Evolutionary conservation across 64 coral and sea anemone genomes (phyloP).

Genomic region (Pocillopora verrucosa): DNA sequence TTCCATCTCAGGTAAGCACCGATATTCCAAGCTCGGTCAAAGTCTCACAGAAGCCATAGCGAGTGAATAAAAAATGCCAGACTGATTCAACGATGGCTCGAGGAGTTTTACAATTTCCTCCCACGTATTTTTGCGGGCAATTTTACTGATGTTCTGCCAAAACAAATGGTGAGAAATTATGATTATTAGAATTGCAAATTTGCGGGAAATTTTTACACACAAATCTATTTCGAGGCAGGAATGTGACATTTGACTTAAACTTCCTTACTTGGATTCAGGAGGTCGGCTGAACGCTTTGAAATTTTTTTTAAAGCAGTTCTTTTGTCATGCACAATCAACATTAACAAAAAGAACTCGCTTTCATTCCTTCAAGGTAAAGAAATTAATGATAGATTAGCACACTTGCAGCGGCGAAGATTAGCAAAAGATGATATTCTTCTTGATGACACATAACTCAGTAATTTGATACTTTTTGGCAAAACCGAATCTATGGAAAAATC

Average conservation of each 20-base stretch:
- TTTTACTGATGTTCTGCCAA: background rate
- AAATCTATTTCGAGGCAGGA: background rate
- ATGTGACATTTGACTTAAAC: background rate
- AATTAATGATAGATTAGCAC: no score
- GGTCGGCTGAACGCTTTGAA: no score
- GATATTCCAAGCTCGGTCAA: background rate
- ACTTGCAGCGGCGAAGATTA: no score
- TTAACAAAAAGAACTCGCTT: background rate
- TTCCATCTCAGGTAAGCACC: background rate
- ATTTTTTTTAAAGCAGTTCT: no score
- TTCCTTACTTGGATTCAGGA: background rate
- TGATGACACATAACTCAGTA: background rate
- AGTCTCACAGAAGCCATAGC: background rate
- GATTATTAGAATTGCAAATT: slow-evolving; percentile 51
- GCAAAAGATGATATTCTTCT: background rate
- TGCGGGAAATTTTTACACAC: background rate
- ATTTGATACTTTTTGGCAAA: no score
- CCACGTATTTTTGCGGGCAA: background rate
- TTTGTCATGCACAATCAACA: background rate
- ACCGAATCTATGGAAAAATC: no score
- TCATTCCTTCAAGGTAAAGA: background rate
- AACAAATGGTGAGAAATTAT: background rate
- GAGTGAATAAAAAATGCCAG: background rate
- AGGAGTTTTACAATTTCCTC: background rate
- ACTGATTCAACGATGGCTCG: background rate